Conservation (phyloP, 30 jellyfish, hydroid and myxozoan genomes). For the Hydra vulgaris region DNA sequence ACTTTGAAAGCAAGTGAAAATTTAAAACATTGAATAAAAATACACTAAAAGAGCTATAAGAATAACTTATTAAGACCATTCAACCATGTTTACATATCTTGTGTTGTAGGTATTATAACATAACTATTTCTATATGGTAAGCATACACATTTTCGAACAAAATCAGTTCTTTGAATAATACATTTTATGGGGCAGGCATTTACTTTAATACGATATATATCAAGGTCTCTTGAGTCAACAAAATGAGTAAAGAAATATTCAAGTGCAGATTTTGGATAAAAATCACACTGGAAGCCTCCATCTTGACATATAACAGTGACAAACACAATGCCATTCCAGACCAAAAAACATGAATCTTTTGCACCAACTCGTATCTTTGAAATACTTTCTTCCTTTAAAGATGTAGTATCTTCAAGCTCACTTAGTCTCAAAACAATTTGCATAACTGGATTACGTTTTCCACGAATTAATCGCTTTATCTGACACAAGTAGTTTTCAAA, state of each 20-base stretch:
- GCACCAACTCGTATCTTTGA: neutral
- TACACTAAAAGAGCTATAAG: neutral
- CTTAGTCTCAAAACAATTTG: conserved; percentile 11
- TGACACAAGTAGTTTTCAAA: conserved; percentile 18
- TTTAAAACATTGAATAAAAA: neutral
- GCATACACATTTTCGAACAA: neutral
- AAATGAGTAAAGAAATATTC: neutral
- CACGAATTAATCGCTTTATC: neutral
- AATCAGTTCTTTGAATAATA: neutral
- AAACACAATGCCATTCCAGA: neutral
- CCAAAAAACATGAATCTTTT: neutral
- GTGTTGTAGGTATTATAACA: neutral
- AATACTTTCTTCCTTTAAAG: neutral
- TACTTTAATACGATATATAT: neutral
- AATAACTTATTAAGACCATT: neutral
- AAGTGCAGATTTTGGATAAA: neutral
- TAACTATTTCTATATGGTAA: neutral
- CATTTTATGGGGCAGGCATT: neutral
- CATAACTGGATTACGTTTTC: conserved; percentile 1
- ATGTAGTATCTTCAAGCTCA: neutral
- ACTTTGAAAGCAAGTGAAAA: neutral
- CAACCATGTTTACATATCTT: neutral
- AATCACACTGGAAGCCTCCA: neutral
- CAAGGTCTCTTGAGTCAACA: neutral
- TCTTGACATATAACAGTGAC: neutral